Conservation (phyloP, 2,797 vertebrate genomes). For the Helarctos malayanus region DNA sequence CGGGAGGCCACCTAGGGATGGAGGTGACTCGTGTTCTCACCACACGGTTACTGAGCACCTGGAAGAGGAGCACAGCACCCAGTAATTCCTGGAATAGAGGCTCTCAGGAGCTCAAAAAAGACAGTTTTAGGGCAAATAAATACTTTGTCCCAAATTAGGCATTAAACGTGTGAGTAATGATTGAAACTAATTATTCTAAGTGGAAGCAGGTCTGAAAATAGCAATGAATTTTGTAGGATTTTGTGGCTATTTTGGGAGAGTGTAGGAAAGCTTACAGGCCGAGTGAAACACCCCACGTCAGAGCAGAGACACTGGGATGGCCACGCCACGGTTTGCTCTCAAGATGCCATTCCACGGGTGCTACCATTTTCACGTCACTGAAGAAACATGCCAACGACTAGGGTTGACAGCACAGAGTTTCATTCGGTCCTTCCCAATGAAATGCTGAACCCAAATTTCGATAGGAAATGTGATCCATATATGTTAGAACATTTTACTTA, state of each 20-base stretch:
- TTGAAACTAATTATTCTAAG: slow-evolving; percentile 78
- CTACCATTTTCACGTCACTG: accelerated
- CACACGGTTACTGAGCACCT: neutral
- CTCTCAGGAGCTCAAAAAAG: neutral
- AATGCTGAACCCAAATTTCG: neutral
- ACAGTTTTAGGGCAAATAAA: slow-evolving; percentile 74
- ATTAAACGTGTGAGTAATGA: slow-evolving; percentile 62
- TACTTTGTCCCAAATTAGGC: slow-evolving; percentile 64
- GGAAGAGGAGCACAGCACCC: neutral
- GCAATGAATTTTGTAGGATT: slow-evolving; percentile 31
- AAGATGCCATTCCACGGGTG: neutral
- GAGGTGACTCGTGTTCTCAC: neutral
- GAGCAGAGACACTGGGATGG: neutral
- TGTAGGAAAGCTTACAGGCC: neutral
- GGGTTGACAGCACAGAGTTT: neutral
- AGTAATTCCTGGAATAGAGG: neutral
- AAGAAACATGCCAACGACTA: accelerated
- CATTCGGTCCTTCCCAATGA: neutral
- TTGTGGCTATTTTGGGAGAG: slow-evolving; percentile 47
- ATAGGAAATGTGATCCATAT: neutral
- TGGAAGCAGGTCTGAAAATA: slow-evolving; percentile 73
- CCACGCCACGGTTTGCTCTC: accelerated
- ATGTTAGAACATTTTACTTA: neutral
- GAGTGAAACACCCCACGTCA: neutral
- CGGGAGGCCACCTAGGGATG: neutral